Evolutionary conservation across 2,113 vertebrate species (phyloP).

Genomic region (Hiodon tergisus): DNA sequence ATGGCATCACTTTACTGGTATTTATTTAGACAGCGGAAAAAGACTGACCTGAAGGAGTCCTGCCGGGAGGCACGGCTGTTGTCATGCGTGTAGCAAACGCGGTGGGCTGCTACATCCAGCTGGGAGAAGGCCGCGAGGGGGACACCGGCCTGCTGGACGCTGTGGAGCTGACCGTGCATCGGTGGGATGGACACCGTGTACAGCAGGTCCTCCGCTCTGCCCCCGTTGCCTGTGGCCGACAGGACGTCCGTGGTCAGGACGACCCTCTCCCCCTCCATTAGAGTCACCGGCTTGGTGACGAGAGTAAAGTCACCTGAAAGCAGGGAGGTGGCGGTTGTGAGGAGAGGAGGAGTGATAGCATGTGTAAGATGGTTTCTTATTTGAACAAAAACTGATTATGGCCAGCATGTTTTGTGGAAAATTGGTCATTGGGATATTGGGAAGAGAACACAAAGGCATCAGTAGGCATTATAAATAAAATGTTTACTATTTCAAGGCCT

Average conservation of each 20-base stretch:
- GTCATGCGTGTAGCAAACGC: conserved; percentile 72
- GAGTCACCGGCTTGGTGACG: conserved; percentile 73
- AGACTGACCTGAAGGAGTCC: conserved; percentile 77
- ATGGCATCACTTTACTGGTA: no score
- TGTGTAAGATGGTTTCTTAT: no score
- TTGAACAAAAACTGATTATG: no score
- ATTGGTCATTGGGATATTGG: no score
- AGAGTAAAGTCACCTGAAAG: conserved; percentile 76
- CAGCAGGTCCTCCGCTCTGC: conserved; percentile 80
- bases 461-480: no score
- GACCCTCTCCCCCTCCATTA: conserved; percentile 85
- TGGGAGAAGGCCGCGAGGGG: conserved; percentile 73
- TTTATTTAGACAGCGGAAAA: not conserved
- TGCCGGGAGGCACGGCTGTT: conserved; percentile 63
- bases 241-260: conserved; percentile 89
- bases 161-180: conserved; percentile 80
- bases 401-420: no score
- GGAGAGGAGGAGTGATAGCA: no score
- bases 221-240: conserved; percentile 79
- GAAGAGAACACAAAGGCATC: no score
- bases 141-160: conserved; percentile 72
- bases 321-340: not conserved
- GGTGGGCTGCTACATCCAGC: conserved; percentile 82
- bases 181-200: conserved; percentile 75
- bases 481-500: no score